phyloP scores from a whole-genome alignment of 2,888 invertebrate genomes.

The Nemurella pictetii region DNA sequence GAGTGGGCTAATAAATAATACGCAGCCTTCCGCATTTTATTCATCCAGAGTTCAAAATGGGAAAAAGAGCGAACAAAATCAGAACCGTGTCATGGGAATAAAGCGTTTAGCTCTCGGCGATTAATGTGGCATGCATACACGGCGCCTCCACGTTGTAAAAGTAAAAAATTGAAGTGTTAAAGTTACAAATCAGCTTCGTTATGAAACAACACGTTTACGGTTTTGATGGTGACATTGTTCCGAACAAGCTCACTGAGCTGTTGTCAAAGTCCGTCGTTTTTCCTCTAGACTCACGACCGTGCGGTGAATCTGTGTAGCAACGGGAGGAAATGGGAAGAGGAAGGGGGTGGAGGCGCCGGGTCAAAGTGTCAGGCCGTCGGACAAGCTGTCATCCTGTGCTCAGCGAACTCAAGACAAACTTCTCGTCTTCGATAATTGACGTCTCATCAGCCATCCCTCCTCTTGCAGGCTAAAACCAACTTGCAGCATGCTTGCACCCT shows the following conservation, averaged over 20 bases:
- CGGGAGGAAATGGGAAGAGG: not conserved
- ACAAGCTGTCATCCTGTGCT: not conserved
- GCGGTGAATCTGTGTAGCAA: not conserved
- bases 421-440: not conserved
- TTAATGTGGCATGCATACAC: not conserved
- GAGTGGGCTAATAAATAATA: constrained; percentile 30
- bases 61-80: not conserved
- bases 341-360: not conserved
- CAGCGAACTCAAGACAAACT: not conserved
- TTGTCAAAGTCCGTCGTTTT: not conserved
- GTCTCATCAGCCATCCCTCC: not conserved
- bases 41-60: not conserved
- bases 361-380: not conserved
- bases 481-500: not conserved
- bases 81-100: not conserved
- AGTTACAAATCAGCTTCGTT: not conserved
- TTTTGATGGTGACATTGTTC: not conserved
- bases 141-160: not conserved
- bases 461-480: not conserved
- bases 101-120: not conserved
- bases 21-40: constrained; percentile 2
- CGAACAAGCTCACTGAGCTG: not conserved
- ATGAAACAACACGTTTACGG: not conserved
- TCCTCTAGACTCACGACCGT: not conserved
- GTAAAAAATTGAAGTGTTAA: not conserved